Base-by-base conservation (phyloP, 2,797 vertebrate genomes). In the Chanos chanos region DNA sequence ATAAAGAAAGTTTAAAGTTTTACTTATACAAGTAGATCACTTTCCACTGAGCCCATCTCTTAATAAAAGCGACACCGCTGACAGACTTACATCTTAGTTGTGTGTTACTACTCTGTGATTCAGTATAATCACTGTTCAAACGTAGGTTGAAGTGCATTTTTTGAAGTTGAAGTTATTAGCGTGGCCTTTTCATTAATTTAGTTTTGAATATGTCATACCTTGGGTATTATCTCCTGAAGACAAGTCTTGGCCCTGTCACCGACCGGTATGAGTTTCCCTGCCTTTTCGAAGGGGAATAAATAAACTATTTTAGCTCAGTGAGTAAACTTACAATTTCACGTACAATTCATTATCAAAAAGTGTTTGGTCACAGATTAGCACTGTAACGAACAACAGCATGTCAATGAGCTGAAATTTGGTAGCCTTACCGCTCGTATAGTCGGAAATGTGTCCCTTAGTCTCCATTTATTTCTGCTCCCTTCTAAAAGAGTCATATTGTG, bases 191-290 rank as follows among this genome's bases (percentile, higher is more conserved):
- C 4, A n/a, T 2, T 9, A n/a, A 68, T 73, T 66, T 55, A 24
- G 12, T 13, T 19, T 36, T 6, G 22, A 3, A 16, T 28, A 16
- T 49, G 15, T 70, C 90, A 85, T 69, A 95, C 94, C 83, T 69
- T 78, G 22, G 81, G 65, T 7, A 77, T 57, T 27, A 73, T 65
- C 63, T 95, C 90, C 40, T 80, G 68, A 19, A 95, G 78, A 61
- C 91, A 94, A 33, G 4, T 39, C 9, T 76, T 66, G 12, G 72
- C 81, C 0, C 71, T 74, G 39, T 87, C 69, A 34, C 86, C 87
- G 13, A 10, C 0, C 0, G 86, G 87, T 51, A 54, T 19, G 28
- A 65, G 10, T 79, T 90, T 92, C 15, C 91, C 92, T 21, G 91
- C 92, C 93, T 95, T 62, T 28, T 27, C 37, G 21, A 30, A 18